Base-by-base conservation (phyloP, 2,888 invertebrate species). In the Amiota minor region DNA sequence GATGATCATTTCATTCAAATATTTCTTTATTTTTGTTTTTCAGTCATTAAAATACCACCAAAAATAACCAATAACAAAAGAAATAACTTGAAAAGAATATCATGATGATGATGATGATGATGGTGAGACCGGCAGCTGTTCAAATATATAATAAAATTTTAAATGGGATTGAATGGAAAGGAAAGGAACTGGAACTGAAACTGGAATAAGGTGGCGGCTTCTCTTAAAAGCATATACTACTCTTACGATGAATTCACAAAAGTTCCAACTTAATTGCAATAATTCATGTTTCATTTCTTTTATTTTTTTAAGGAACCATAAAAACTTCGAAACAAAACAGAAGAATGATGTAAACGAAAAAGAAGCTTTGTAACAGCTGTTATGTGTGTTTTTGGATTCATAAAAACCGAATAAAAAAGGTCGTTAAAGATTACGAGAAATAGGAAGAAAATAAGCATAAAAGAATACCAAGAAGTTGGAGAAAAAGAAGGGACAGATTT, bases 211-310 rank as follows among this genome's bases (percentile, higher is more conserved):
- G 73, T 77, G 83, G 73, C 78, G 83, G 79, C 81, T 77, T 78
- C 83, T 78, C 73, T 82, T 80, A 72, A 82, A 82, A 79, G 77
- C 81, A 76, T 76, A 81, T 23, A 3, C n/a, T n/a, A n/a, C n/a
- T n/a, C 6, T 2, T 35, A 35, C 35, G 35, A 35, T 35, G 35
- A 35, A 35, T 35, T 35, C 35, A 35, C 79, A 81, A 81, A 83
- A 82, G 46, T 12, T 9, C 35, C 11, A 77, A 76, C 79, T 82
- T 84, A 85, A 85, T 85, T 84, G 84, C 84, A 85, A 84, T 85
- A 83, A 79, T 82, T 84, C 81, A 82, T 80, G 35, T 35, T 35
- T 35, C 6, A 1, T 35, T 2, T 35, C 6, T 4, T 35, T 35
- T 2, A 6, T 4, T 35, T 35, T 35, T 35, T 82, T 77, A 74